Evolutionary conservation across 2,797 vertebrate genomes (phyloP).

Genomic region (Saxicola maurus): DNA sequence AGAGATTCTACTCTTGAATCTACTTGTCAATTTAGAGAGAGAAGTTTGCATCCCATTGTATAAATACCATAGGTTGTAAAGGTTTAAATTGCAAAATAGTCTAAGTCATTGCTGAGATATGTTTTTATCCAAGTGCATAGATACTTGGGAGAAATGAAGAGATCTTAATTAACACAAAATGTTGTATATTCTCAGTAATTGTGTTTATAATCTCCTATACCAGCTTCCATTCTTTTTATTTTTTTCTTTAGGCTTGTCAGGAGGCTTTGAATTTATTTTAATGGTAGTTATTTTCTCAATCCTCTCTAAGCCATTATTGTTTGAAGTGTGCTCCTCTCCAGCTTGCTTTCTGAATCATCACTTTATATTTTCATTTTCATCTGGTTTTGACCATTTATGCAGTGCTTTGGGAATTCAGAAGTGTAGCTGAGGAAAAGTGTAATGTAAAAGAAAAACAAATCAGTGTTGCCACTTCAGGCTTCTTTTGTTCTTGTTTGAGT

Average conservation of each 20-base stretch:
- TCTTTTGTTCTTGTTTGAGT: neutral
- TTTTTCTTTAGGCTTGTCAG: neutral
- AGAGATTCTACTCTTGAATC: neutral
- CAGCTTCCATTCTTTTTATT: neutral
- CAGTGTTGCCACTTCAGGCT: neutral
- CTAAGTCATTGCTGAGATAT: neutral
- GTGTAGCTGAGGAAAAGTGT: neutral
- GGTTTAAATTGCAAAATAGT: neutral
- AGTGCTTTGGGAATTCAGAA: conserved; percentile 22
- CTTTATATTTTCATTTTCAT: conserved; percentile 26
- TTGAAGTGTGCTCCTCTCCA: conserved; percentile 12
- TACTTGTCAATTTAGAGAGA: neutral
- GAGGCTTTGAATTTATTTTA: neutral
- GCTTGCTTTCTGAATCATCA: conserved; percentile 38
- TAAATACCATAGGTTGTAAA: neutral
- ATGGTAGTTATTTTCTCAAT: conserved; percentile 27
- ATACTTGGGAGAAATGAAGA: neutral
- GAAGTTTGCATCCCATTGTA: neutral
- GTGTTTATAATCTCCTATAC: neutral
- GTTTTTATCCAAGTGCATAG: neutral
- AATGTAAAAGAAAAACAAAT: neutral
- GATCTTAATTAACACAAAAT: neutral
- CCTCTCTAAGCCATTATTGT: neutral
- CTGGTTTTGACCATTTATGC: conserved; percentile 43
- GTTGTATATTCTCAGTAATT: neutral